phyloP scores from a whole-genome alignment of 2,113 vertebrate species.

The Ictidomys tridecemlineatus region DNA sequence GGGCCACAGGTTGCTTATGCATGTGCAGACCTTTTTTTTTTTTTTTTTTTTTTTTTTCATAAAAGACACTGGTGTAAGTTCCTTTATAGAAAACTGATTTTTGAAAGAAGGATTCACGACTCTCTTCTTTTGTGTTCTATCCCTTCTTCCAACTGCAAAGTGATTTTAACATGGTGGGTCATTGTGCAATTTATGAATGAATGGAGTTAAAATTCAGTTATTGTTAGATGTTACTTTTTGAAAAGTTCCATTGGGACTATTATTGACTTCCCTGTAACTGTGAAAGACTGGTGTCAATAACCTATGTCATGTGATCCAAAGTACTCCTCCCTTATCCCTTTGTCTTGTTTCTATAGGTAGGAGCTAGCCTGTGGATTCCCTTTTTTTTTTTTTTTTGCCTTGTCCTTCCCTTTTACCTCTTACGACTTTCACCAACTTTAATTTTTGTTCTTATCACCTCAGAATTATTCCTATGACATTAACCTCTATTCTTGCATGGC shows the following conservation, averaged over 20 bases:
- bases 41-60: too few relatives aligned
- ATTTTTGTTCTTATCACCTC: background rate
- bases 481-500: background rate
- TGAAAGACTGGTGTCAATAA: background rate
- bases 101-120: background rate
- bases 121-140: background rate
- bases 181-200: background rate
- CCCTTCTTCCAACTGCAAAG: background rate
- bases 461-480: background rate
- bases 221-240: background rate
- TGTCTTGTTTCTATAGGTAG: background rate
- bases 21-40: background rate
- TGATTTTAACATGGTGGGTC: background rate
- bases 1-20: background rate
- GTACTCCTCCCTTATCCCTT: fast-evolving
- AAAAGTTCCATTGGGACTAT: background rate
- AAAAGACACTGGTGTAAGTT: background rate
- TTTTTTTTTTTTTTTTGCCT: too few relatives aligned
- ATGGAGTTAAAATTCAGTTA: background rate
- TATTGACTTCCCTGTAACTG: background rate
- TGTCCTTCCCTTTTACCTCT: background rate
- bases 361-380: background rate
- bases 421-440: background rate
- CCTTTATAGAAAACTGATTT: background rate
- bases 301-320: background rate